Conservation (phyloP, 2,888 invertebrate species). For the Hydrotaea cyrtoneurina region DNA sequence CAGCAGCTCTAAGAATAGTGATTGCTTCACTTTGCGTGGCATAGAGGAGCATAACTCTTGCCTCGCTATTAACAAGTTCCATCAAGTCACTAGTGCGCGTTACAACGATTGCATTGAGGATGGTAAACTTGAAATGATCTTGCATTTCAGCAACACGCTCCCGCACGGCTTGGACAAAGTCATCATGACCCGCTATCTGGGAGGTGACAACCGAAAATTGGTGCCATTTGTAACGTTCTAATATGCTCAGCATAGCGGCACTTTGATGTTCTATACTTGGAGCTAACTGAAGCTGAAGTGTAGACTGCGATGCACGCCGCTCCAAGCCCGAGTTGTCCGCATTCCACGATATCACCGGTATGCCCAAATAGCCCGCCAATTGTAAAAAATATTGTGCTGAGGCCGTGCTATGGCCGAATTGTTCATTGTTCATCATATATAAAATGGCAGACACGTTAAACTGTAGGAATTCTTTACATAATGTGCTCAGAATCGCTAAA, state of each 20-base stretch:
- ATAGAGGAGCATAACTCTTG: slow-evolving; percentile 95
- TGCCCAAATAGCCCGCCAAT: slow-evolving; percentile 95
- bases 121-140: slow-evolving; percentile 89
- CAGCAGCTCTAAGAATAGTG: slow-evolving; percentile 85
- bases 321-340: slow-evolving; percentile 96
- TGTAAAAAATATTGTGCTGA: slow-evolving; percentile 97
- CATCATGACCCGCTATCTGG: slow-evolving; percentile 96
- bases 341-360: slow-evolving; percentile 98
- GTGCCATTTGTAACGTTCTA: slow-evolving; percentile 98
- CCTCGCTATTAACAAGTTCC: slow-evolving; percentile 93
- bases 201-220: slow-evolving; percentile 97
- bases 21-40: slow-evolving; percentile 94
- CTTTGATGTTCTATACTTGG: slow-evolving; percentile 97
- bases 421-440: slow-evolving; percentile 97
- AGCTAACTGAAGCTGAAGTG: slow-evolving; percentile 95
- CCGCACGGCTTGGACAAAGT: slow-evolving; percentile 96
- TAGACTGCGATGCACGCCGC: slow-evolving; percentile 90
- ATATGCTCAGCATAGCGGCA: slow-evolving; percentile 96
- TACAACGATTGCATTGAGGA: slow-evolving; percentile 92
- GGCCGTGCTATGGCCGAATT: slow-evolving; percentile 95
- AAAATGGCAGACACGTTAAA: slow-evolving; percentile 95
- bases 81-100: slow-evolving; percentile 89
- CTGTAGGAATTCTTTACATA: slow-evolving; percentile 93
- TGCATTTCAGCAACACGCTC: slow-evolving; percentile 93
- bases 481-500: slow-evolving; percentile 91